Percentiles rank a stretch among this genome's conserved stretches.
Conservation (phyloP, 2,888 invertebrate genomes). For the Syritta pipiens region DNA sequence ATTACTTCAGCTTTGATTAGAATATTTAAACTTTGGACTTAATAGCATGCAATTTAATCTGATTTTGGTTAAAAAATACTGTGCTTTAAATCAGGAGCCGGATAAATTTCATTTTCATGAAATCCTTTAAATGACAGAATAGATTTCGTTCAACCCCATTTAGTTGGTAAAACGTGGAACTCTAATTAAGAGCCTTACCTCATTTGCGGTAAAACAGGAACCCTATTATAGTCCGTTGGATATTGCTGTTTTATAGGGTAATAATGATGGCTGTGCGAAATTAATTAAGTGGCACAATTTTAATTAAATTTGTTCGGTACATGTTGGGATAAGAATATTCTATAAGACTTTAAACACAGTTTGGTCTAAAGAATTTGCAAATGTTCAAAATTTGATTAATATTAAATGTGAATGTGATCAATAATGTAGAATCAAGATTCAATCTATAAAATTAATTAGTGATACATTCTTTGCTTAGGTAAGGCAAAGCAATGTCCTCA, state of each 20-base stretch:
- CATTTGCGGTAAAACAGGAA: constrained; percentile 63
- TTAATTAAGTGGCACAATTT: constrained; percentile 67
- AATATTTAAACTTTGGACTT: constrained; percentile 6
- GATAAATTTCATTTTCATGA: not conserved
- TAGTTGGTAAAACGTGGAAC: constrained; percentile 40
- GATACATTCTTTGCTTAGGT: too few species aligned
- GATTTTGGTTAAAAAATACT: constrained; percentile 4
- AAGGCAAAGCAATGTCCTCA: too few species aligned
- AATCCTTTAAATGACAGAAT: constrained; percentile 46
- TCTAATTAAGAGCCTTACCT: constrained; percentile 62
- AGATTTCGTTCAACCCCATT: constrained; percentile 54
- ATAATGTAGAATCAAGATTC: too few species aligned
- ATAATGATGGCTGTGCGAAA: constrained; percentile 62
- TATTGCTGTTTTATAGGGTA: constrained; percentile 59
- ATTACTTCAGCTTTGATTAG: constrained; percentile 31
- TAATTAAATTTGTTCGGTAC: constrained; percentile 57
- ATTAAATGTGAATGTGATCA: not conserved
- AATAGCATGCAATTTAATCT: constrained; percentile 3
- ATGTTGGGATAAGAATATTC: constrained; percentile 38
- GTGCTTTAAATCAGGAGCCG: constrained; percentile 9
- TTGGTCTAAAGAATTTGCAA: too few species aligned
- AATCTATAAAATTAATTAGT: too few species aligned
- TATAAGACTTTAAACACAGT: constrained; percentile 18
- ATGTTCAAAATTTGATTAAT: not conserved
- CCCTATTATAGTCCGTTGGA: constrained; percentile 62